phyloP scores from a whole-genome alignment of 2,888 invertebrate species.

The Theodoxus fluviatilis region DNA sequence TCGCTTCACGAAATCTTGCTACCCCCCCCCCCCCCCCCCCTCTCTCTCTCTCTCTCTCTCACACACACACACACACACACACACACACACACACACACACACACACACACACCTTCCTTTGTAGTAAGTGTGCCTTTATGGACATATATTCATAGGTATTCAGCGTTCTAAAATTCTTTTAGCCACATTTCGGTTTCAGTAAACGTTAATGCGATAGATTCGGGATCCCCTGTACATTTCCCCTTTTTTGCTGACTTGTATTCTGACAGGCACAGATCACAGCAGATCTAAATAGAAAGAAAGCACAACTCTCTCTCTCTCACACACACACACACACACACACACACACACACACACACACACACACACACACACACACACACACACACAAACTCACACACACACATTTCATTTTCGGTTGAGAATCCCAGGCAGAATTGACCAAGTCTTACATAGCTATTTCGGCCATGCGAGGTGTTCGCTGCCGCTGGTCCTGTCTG shows the following conservation, averaged over 20 bases:
- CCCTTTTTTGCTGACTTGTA: no score
- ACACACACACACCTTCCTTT: background rate
- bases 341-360: slow-evolving; percentile 13
- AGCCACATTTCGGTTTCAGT: no score
- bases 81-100: slow-evolving; percentile 8
- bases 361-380: slow-evolving; percentile 10
- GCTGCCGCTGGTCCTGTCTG: no score
- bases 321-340: slow-evolving; percentile 1
- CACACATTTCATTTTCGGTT: no score
- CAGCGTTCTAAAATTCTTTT: background rate
- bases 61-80: background rate
- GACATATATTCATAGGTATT: background rate
- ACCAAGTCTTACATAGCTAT: no score
- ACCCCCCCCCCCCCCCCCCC: background rate
- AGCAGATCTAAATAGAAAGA: background rate
- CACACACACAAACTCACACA: background rate
- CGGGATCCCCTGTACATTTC: no score
- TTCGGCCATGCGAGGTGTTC: no score
- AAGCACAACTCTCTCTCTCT: background rate
- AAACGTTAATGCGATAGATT: no score
- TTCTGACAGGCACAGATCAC: background rate
- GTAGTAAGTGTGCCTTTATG: background rate
- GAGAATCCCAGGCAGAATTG: no score
- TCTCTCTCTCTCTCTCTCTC: background rate
- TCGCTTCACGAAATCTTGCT: background rate